Percentiles rank a stretch among this genome's conserved stretches.
Conservation (phyloP, 1,140 invertebrate species). For the Chironomus tepperi region DNA sequence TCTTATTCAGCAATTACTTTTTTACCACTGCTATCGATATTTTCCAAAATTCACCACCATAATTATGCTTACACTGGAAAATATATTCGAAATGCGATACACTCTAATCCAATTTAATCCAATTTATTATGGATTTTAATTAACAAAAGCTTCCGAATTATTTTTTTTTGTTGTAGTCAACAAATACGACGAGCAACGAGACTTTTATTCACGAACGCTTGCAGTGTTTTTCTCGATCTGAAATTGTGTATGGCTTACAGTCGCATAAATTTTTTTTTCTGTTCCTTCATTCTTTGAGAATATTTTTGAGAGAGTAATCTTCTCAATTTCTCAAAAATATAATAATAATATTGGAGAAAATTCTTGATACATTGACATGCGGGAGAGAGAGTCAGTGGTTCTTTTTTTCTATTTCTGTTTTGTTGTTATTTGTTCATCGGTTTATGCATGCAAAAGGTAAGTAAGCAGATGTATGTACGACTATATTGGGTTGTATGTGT, state of each 20-base stretch:
- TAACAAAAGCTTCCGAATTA: not conserved
- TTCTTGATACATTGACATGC: too few relatives aligned
- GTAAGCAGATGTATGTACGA: too few relatives aligned
- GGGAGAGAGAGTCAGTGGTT: too few relatives aligned
- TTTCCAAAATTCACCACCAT: not conserved
- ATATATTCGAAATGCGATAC: not conserved
- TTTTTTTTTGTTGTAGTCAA: not conserved
- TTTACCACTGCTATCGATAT: not conserved
- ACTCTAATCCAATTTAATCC: not conserved
- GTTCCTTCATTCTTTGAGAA: not conserved
- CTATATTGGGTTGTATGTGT: too few relatives aligned
- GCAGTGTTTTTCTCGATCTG: not conserved
- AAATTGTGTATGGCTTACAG: not conserved
- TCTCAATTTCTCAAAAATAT: too few relatives aligned
- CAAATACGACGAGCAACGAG: not conserved
- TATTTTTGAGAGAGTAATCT: too few relatives aligned
- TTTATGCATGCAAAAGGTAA: too few relatives aligned
- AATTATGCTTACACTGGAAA: not conserved
- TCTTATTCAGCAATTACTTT: not conserved
- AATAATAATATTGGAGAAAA: too few relatives aligned
- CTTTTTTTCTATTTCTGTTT: too few relatives aligned
- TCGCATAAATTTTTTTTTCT: not conserved
- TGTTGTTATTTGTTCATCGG: too few relatives aligned
- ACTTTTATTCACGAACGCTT: not conserved
- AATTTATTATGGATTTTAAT: conserved; percentile 10